These are phyloP conservation scores for Ormyrus rosae DNA, from an alignment of 2,888 invertebrate species.

Conservation along the genomic window DNA sequence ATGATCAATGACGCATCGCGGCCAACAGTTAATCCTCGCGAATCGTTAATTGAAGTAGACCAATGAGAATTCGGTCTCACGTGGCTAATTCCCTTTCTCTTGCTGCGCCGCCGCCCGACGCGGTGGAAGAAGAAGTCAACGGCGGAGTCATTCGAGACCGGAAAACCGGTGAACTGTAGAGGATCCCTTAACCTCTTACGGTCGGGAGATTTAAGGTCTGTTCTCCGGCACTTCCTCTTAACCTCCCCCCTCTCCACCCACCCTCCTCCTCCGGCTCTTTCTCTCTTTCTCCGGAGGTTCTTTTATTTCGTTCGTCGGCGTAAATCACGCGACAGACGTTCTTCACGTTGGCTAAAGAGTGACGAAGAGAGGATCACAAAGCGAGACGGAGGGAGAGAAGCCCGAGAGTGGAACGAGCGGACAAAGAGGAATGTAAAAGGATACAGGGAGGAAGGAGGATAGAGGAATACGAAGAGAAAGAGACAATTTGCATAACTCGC, in stretches of 20 bases:
- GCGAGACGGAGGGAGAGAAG: constrained; percentile 30
- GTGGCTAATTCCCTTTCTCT: constrained; percentile 1
- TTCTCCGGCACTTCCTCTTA: constrained; percentile 59
- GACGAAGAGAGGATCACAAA: constrained; percentile 48
- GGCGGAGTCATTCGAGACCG: constrained; percentile 44
- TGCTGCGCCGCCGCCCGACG: neutral
- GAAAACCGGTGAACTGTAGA: constrained; percentile 47
- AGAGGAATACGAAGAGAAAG: constrained; percentile 39
- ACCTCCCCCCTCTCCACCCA: neutral
- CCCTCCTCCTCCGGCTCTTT: neutral
- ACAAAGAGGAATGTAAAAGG: constrained; percentile 51
- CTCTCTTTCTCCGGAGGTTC: constrained; percentile 44
- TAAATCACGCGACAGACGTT: constrained; percentile 69
- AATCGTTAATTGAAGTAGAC: constrained; percentile 38
- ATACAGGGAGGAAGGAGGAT: constrained; percentile 28
- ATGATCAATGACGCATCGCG: constrained; percentile 19
- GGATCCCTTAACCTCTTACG: constrained; percentile 51
- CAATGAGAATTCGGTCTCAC: constrained; percentile 38
- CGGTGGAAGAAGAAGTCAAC: neutral
- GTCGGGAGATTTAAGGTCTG: constrained; percentile 61
- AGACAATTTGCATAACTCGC: constrained; percentile 70
- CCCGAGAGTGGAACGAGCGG: neutral
- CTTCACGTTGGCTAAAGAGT: constrained; percentile 51
- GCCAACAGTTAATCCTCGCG: constrained; percentile 15
- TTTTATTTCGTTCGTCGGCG: constrained; percentile 63